Evolutionary conservation across 2,888 invertebrate species (phyloP), one percentile per base, ranked within the genome.

Genomic region (Rugalucina vietnamica): DNA sequence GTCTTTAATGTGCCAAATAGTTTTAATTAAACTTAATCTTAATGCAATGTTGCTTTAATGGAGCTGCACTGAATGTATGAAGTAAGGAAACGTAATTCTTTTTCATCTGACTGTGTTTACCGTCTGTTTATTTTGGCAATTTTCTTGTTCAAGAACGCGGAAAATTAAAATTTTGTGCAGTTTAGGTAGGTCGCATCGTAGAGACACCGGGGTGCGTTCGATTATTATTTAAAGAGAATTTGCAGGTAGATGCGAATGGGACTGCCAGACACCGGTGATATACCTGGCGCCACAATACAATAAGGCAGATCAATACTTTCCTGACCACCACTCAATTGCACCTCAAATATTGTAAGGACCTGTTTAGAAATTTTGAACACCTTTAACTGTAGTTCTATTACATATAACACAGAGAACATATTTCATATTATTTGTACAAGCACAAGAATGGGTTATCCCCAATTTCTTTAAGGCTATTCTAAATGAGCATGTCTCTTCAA

Each of bases 111-210:
- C 65, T 34, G 34, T 34, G 3, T 65, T 65, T 43, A 72, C 72
- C 4, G 27, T 43, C 49, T 72, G 39, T 79, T 60, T 50, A 71
- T 81, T 71, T 73, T 69, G 1, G 34, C 54, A 78, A 79, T 82
- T 75, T 78, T n/a, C n/a, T 24, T 77, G 78, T 32, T 77, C 78
- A 78, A n/a, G 70, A 72, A 74, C 29, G 82, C 82, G 82, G 76
- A 72, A 82, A 78, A 78, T 82, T 78, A 76, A 72, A 34, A 65
- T 65, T 36, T 82, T 21, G 39, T 37, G 27, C 24, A 18, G 34
- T 32, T 10, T 27, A 27, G 29, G 18, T 24, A n/a, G 5, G 60
- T 27, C 29, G 60, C 60, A 60, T 5, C 60, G 29, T 14, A 3
- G 32, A 65, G 34, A 24, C 65, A 24, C 27, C 4, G 18, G 18